A percentile compares a stretch with the other conserved stretches of the same genome.
These are phyloP conservation scores for Pseudolycoriella hygida DNA, from an alignment of 2,888 invertebrate genomes.

Conservation along the genomic window DNA sequence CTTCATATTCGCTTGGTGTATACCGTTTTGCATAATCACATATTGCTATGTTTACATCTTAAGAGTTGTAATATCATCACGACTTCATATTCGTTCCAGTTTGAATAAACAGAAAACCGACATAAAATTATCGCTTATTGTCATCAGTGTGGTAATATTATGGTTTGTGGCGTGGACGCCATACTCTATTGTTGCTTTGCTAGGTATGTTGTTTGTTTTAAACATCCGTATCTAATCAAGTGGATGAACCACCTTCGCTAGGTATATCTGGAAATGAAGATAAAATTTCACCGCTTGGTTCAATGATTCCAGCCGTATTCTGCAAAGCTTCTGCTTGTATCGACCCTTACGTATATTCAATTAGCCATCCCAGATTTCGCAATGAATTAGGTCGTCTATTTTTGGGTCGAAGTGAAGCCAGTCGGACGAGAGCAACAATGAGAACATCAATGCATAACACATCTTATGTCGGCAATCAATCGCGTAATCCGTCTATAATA, in stretches of 20 bases:
- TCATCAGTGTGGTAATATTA: conserved; percentile 47
- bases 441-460: no score
- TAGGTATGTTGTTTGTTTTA: no score
- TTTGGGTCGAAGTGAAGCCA: conserved; percentile 3
- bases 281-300: conserved; percentile 46
- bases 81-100: conserved; percentile 33
- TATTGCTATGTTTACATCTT: conserved; percentile 58
- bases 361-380: conserved; percentile 61
- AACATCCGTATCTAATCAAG: no score
- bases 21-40: conserved; percentile 51
- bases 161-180: conserved; percentile 75
- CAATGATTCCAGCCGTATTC: conserved; percentile 62
- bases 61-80: conserved; percentile 36
- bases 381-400: conserved; percentile 31
- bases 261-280: conserved; percentile 48
- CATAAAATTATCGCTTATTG: conserved; percentile 47
- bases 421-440: no score
- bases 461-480: no score
- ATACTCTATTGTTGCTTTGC: conserved; percentile 54
- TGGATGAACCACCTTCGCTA: no score
- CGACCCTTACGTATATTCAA: conserved; percentile 64
- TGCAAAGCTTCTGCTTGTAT: conserved; percentile 68
- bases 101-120: conserved; percentile 52
- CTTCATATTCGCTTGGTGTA: conserved; percentile 56
- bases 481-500: no score